Percentiles rank a stretch among this genome's conserved stretches.
Evolutionary conservation across 2,113 vertebrate species (phyloP).

Genomic region (Dipodomys ordii): DNA sequence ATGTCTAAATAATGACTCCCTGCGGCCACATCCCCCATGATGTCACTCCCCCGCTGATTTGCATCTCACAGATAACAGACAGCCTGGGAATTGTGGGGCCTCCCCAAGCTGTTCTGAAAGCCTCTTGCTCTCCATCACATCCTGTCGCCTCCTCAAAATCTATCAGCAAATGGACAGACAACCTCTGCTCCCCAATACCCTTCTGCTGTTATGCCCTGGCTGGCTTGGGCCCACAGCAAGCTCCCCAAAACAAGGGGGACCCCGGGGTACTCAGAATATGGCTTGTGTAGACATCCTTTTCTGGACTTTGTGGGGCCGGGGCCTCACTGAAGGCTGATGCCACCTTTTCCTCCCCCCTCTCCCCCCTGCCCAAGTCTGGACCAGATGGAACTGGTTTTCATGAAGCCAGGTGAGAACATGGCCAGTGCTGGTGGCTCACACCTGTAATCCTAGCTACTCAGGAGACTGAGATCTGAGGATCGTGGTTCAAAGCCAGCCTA

Average conservation of each 20-base stretch:
- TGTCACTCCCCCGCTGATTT: slow-evolving; percentile 78
- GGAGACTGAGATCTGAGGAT: too few relatives aligned
- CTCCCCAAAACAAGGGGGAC: slow-evolving; percentile 20
- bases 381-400: not conserved
- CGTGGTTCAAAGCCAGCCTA: too few relatives aligned
- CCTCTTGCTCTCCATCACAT: slow-evolving; percentile 75
- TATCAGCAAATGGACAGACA: slow-evolving; percentile 63
- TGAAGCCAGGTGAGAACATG: not conserved
- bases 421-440: not conserved
- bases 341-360: not conserved
- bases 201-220: slow-evolving; percentile 44
- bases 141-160: slow-evolving; percentile 78
- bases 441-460: too few relatives aligned
- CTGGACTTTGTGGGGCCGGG: not conserved
- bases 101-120: slow-evolving; percentile 50
- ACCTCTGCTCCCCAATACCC: slow-evolving; percentile 74
- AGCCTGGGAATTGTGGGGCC: slow-evolving; percentile 67
- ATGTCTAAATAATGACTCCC: slow-evolving; percentile 82
- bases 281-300: not conserved
- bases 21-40: slow-evolving; percentile 75
- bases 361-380: not conserved
- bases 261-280: too few relatives aligned
- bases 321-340: too few relatives aligned
- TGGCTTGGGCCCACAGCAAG: not conserved
- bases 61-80: slow-evolving; percentile 78